Base-by-base conservation (phyloP, 2,797 vertebrate genomes). In the Anas acuta region DNA sequence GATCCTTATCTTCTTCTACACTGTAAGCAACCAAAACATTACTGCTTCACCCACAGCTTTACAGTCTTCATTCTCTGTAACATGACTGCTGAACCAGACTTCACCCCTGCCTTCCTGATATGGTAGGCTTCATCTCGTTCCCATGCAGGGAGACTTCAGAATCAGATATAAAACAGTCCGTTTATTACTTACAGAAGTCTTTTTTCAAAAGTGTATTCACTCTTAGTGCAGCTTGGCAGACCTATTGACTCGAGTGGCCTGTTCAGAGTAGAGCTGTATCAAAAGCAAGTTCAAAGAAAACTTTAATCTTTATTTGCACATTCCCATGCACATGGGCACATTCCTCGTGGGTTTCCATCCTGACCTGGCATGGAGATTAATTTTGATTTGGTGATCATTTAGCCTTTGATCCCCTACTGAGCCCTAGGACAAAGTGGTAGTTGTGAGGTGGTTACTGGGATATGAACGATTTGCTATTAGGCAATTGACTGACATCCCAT, bases 371-470 rank as follows among this genome's bases (percentile, higher is more conserved):
- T 15, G 51, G 83, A 92, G 87, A 93, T 93, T 93, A 89, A 74
- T 92, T 90, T 86, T 87, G 80, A 74, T 91, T 94, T 92, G 71
- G 72, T 91, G 91, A 84, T 92, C 71, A 93, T 83, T 95, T 87
- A 94, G 90, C 72, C 72, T 93, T 92, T 96, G 94, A 92, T 93
- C 74, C 80, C 30, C 49, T 92, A 56, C 61, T 90, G 88, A 95
- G 87, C 78, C 65, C 58, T 77, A 82, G 72, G 75, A 96, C 86
- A 95, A 93, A 84, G 60, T 77, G 72, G 92, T 77, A 89, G 84
- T 66, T 90, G 69, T 62, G 84, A 83, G 71, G 74, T 58, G 77
- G 78, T 84, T 80, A 76, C 43, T 69, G 84, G 84, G 94, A 85
- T 87, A 83, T 7, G 30, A 93, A 62, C n/a, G 32, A 72, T 93